phyloP scores from a whole-genome alignment of 1,140 invertebrate genomes.

The Zaprionus lachaisei region DNA sequence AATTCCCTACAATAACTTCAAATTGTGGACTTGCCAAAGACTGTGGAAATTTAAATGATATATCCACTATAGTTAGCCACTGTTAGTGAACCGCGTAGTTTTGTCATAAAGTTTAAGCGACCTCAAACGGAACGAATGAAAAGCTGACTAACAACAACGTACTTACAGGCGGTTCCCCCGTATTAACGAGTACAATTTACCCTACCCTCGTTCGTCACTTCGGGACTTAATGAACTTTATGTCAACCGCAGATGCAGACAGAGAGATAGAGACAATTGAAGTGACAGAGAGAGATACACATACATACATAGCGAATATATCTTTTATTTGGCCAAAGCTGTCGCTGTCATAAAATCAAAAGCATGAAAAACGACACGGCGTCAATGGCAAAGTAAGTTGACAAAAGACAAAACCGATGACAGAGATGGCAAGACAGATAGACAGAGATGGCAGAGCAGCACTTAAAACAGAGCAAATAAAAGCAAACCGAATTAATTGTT shows the following conservation, averaged over 20 bases:
- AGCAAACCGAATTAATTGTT: constrained; percentile 71
- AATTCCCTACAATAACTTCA: background rate
- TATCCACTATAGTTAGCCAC: constrained; percentile 12
- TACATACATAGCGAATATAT: constrained; percentile 41
- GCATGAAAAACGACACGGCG: constrained; percentile 63
- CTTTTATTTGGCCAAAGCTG: constrained; percentile 71
- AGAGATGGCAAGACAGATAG: constrained; percentile 7
- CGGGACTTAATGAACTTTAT: constrained; percentile 60
- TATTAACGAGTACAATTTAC: constrained; percentile 10
- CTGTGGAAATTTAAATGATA: constrained; percentile 1
- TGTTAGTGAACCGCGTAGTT: constrained; percentile 60
- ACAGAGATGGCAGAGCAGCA: constrained; percentile 45
- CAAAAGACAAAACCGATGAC: constrained; percentile 15
- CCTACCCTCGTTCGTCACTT: constrained; percentile 13
- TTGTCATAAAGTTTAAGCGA: constrained; percentile 66
- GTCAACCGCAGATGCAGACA: constrained; percentile 34
- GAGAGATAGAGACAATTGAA: constrained; percentile 6
- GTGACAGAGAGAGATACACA: constrained; percentile 2
- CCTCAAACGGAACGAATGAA: constrained; percentile 63
- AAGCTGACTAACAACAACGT: constrained; percentile 16
- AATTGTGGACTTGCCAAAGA: background rate
- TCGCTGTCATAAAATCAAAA: constrained; percentile 76
- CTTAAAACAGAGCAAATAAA: constrained; percentile 75
- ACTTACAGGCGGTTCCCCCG: constrained; percentile 42
- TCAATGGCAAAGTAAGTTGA: constrained; percentile 29